phyloP scores from a whole-genome alignment of 2,888 invertebrate species.

The Coelopa pilipes region DNA sequence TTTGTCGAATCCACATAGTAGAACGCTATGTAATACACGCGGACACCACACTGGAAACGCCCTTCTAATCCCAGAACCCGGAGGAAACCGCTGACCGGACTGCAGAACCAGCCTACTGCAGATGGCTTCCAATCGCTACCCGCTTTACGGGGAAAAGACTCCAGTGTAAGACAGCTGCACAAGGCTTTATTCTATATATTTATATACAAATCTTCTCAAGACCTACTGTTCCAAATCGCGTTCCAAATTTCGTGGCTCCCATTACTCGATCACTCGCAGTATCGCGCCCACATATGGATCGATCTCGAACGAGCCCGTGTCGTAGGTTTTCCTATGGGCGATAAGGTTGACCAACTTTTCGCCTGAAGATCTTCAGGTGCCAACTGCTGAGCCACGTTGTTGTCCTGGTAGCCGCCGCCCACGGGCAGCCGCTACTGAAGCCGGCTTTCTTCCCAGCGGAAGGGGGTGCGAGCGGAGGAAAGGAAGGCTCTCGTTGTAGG shows the following conservation, averaged over 20 bases:
- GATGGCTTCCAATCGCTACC: too few relatives aligned
- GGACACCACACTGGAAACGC: too few relatives aligned
- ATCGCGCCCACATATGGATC: conserved; percentile 48
- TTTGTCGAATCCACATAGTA: too few relatives aligned
- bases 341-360: conserved; percentile 31
- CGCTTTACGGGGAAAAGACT: too few relatives aligned
- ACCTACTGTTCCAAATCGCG: background rate
- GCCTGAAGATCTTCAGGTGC: conserved; percentile 71
- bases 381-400: conserved; percentile 68
- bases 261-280: conserved; percentile 34
- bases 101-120: too few relatives aligned
- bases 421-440: conserved; percentile 52
- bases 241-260: too few relatives aligned
- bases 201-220: too few relatives aligned
- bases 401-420: conserved; percentile 44
- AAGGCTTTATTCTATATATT: background rate
- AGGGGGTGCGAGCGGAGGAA: conserved; percentile 70
- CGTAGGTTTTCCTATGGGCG: conserved; percentile 41
- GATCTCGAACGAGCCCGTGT: conserved; percentile 39
- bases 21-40: too few relatives aligned
- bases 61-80: too few relatives aligned
- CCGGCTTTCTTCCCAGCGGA: conserved; percentile 70
- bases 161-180: too few relatives aligned
- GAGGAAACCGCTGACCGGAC: too few relatives aligned
- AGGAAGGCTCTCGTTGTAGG: conserved; percentile 68